phyloP scores from a whole-genome alignment of 2,888 invertebrate species.

The Synanthedon tipuliformis region DNA sequence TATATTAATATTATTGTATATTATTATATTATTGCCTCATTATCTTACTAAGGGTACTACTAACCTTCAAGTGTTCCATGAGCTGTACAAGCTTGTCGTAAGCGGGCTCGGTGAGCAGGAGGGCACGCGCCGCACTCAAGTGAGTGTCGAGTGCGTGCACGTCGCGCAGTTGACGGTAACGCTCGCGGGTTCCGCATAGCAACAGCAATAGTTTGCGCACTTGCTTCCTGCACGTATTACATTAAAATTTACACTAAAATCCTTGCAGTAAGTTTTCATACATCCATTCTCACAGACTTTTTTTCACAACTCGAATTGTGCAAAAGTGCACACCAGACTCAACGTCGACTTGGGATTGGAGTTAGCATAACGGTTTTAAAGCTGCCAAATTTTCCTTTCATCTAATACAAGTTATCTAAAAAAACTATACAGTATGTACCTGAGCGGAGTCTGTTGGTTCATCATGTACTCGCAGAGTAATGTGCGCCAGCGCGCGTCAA shows the following conservation, averaged over 20 bases:
- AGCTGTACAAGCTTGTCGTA: constrained; percentile 94
- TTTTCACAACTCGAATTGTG: no score
- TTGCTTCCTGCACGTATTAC: constrained; percentile 74
- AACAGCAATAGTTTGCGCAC: constrained; percentile 91
- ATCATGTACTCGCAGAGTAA: constrained; percentile 95
- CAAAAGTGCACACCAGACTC: no score
- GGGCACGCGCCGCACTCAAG: constrained; percentile 75
- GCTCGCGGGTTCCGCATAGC: constrained; percentile 95
- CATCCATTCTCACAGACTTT: no score
- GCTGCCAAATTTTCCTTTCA: no score
- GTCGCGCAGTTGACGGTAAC: constrained; percentile 93
- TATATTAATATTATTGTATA: no score
- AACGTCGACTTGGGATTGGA: no score
- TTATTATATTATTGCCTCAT: no score
- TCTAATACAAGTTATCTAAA: background rate
- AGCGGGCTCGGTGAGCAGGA: constrained; percentile 69
- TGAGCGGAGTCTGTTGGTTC: constrained; percentile 90
- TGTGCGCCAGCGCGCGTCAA: constrained; percentile 79
- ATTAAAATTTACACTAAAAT: no score
- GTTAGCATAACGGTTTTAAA: no score
- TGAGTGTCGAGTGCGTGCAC: constrained; percentile 93
- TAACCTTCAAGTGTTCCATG: constrained; percentile 89
- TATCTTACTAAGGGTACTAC: background rate
- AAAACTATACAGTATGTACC: no score
- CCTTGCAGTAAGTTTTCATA: no score